Base-by-base conservation (phyloP, 2,113 vertebrate genomes). In the Chaenocephalus aceratus region DNA sequence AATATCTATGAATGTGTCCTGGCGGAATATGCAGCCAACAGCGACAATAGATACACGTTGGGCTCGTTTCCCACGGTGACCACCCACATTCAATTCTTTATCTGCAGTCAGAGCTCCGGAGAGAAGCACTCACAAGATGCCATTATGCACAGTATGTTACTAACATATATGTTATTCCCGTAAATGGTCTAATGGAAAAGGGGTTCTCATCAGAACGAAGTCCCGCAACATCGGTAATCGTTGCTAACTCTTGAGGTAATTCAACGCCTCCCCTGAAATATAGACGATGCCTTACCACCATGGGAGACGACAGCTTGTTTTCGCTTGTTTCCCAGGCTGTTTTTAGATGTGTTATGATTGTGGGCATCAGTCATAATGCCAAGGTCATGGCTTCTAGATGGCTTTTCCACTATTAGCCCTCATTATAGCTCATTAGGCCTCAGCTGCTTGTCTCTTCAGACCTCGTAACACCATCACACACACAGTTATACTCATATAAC, bases 371-470 rank as follows among this genome's bases (percentile, higher is more conserved):
- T 93, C 88, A 89, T 91, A 93, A 93, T 93, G 84, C 93, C 92
- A 92, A 90, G 91, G 92, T 91, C 91, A 80, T 88, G 93, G 91
- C 90, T 94, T 86, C 88, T 89, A 90, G 91, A 95, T 91, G 91
- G 77, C 78, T 93, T 94, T 95, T 95, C 93, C 90, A 92, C 93
- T 93, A 93, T 95, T 95, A 95, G 92, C 79, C 84, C 88, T 94
- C 95, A 95, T 96, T 95, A 95, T 87, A 92, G 82, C 90, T 93
- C 94, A 94, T 95, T 95, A 95, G 82, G 67, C 87, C 72, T 94
- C 94, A 95, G 94, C 94, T 95, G 94, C 92, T 90, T 80, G 88
- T 91, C 87, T 92, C 79, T 76, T 91, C 82, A 81, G 80, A 84
- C 83, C 82, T 84, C 85, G n/a, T 64, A 81, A 89, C 90, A 86